A percentile compares a stretch with the other conserved stretches of the same genome.
These are phyloP conservation scores for Alloplasta piceator DNA, from an alignment of 2,888 invertebrate genomes.

Conservation along the genomic window DNA sequence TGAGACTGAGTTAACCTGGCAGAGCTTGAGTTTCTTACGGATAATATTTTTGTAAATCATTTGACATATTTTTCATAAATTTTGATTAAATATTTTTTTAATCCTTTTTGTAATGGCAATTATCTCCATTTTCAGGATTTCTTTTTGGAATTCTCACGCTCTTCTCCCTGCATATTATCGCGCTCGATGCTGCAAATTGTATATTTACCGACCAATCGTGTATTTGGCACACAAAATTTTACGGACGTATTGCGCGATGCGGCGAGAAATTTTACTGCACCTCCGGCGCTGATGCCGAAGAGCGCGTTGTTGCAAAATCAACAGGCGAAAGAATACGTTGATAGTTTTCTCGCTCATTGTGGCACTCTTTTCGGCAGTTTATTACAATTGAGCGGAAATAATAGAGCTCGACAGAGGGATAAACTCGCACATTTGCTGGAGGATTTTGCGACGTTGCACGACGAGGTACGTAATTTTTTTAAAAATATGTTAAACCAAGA, in stretches of 20 bases:
- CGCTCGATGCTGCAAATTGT: constrained; percentile 94
- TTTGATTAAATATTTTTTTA: no score
- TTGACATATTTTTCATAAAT: no score
- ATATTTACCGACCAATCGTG: constrained; percentile 86
- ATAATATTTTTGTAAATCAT: no score
- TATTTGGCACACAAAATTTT: constrained; percentile 87
- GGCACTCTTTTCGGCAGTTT: constrained; percentile 94
- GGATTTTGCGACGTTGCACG: constrained; percentile 95
- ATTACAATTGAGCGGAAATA: constrained; percentile 96
- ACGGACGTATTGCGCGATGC: constrained; percentile 94
- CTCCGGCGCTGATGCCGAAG: constrained; percentile 93
- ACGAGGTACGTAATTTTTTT: constrained; percentile 88
- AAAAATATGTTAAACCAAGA: not conserved
- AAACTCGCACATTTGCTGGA: constrained; percentile 95
- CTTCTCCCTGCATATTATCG: constrained; percentile 95
- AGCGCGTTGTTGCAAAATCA: constrained; percentile 88
- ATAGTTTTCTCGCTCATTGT: constrained; percentile 94
- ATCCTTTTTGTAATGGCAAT: not conserved
- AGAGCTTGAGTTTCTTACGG: no score
- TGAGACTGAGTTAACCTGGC: no score
- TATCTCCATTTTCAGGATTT: constrained; percentile 89
- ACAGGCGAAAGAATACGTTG: constrained; percentile 93
- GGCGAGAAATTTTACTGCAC: constrained; percentile 93
- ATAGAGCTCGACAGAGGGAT: constrained; percentile 97
- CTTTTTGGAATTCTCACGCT: constrained; percentile 96